These are phyloP conservation scores for Acridotheres tristis DNA, from an alignment of 2,797 vertebrate genomes.

Conservation along the genomic window DNA sequence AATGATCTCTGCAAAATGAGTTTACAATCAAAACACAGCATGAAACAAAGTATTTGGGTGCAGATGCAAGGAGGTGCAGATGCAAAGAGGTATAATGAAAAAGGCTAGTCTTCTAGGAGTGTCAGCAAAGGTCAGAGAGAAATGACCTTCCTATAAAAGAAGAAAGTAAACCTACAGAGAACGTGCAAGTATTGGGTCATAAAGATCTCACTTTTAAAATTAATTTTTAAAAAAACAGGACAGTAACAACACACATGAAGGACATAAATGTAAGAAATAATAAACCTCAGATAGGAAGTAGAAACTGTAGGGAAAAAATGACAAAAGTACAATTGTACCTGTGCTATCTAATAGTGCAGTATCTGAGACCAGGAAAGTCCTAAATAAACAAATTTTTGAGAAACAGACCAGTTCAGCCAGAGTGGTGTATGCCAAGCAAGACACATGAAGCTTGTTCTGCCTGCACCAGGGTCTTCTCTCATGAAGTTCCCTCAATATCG, in stretches of 20 bases:
- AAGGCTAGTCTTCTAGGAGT: neutral
- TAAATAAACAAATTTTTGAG: neutral
- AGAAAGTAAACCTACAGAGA: neutral
- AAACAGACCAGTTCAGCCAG: neutral
- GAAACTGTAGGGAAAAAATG: neutral
- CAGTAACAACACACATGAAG: neutral
- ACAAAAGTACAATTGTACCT: neutral
- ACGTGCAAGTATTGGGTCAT: neutral
- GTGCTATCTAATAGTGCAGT: neutral
- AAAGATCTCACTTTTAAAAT: neutral
- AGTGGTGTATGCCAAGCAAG: neutral
- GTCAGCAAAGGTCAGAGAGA: neutral
- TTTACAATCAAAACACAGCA: neutral
- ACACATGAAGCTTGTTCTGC: neutral
- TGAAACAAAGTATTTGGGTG: neutral
- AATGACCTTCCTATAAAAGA: neutral
- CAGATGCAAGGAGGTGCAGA: neutral
- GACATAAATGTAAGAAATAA: neutral
- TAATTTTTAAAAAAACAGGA: neutral
- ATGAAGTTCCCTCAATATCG: neutral
- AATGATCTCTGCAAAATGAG: neutral
- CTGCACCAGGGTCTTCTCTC: neutral
- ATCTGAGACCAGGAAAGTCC: neutral
- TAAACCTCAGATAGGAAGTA: neutral
- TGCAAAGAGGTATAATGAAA: neutral